These are phyloP conservation scores for Corythornis cristatus DNA, from an alignment of 2,113 vertebrate species.

Conservation along the genomic window DNA sequence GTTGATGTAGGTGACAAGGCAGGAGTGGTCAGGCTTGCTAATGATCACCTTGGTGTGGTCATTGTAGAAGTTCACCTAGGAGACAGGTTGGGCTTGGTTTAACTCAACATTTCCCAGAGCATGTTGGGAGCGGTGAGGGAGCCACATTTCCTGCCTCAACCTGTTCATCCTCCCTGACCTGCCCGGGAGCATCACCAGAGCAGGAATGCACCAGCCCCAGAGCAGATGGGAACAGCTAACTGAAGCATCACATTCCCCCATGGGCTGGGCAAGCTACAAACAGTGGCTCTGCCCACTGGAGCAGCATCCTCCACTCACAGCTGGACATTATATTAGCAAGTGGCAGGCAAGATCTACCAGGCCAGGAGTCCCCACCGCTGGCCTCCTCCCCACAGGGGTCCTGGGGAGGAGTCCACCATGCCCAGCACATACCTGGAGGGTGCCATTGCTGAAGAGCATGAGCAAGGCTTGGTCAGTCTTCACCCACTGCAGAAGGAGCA, in stretches of 20 bases:
- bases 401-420: background rate
- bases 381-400: background rate
- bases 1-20: conserved; percentile 94
- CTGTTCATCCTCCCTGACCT: background rate
- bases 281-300: background rate
- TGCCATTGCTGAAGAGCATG: conserved; percentile 96
- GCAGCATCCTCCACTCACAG: background rate
- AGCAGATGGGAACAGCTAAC: background rate
- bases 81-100: conserved; percentile 23
- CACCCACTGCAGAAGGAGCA: conserved; percentile 95
- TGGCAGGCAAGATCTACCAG: background rate
- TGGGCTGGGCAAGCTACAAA: background rate
- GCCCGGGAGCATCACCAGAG: background rate
- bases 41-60: conserved; percentile 97
- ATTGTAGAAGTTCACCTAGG: conserved; percentile 95
- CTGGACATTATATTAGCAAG: background rate
- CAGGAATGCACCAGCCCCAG: background rate
- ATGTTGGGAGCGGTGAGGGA: background rate
- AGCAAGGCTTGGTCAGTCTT: conserved; percentile 96
- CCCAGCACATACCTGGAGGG: conserved; percentile 84
- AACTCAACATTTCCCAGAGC: background rate
- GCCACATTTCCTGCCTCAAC: conserved; percentile 39
- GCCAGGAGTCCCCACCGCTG: background rate
- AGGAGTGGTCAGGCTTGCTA: conserved; percentile 88
- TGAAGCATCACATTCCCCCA: background rate